Evolutionary conservation across 2,888 invertebrate genomes (phyloP), one percentile per base, ranked within the genome.

Genomic region (Atherix ibis): DNA sequence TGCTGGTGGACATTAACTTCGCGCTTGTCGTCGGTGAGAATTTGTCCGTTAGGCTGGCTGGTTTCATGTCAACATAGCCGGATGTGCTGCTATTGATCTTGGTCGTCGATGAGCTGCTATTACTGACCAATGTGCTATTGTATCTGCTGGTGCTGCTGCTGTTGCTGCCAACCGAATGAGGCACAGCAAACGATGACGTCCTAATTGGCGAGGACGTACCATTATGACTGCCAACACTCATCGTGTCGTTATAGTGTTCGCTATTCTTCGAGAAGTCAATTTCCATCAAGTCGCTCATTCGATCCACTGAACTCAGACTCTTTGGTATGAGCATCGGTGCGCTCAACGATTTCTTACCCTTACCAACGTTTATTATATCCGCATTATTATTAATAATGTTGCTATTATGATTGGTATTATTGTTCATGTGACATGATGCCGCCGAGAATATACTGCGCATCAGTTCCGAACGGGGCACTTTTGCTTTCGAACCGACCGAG

Each of bases 281-380:
- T 62, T 83, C 82, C 82, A 87, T 84, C 46, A 84, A 67, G 61
- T 87, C 82, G 43, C 77, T 76, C 70, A 75, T 73, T 2, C 68
- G 65, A 43, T 73, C 73, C 28, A 69, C 68, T 28, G 68, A 67
- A 43, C 70, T 68, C 44, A 64, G 48, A 36, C 57, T 49, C 42
- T 52, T 54, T 39, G 53, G 46, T 40, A 67, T 68, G 35, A 81
- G 51, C 29, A 78, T 56, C 1, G 80, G 80, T 3, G 77, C 78
- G 51, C 78, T 78, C 15, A 67, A 72, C 2, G 77, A 76, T 50
- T 77, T 76, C 37, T 64, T 65, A 28, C 61, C 57, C 16, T 52
- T 38, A 40, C 15, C 22, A 5, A 3, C 35, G 30, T 37, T 34
- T 46, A n/a, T 41, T 35, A 17, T 9, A 12, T 8, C 24, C n/a